A percentile compares a stretch with the other conserved stretches of the same genome.
Conservation (phyloP, 37 sponge, comb jelly and placozoan genomes). For the Aplysina aerophoba region DNA sequence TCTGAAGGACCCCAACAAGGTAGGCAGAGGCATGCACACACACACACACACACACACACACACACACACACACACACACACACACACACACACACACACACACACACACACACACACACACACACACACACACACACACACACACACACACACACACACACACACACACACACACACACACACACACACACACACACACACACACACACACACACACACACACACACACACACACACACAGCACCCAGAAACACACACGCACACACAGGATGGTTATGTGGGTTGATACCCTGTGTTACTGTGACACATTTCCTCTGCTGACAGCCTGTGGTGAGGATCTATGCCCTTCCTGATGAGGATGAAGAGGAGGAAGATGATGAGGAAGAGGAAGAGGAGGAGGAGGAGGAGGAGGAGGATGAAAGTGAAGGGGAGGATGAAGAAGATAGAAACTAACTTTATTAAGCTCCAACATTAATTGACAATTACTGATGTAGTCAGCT, state of each 20-base stretch:
- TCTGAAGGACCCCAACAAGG: constrained; percentile 95
- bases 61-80: constrained; percentile 17
- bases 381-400: constrained; percentile 28
- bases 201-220: constrained; percentile 67
- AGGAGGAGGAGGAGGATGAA: constrained; percentile 6
- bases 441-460: neutral
- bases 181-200: constrained; percentile 65
- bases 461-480: no score
- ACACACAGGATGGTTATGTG: neutral
- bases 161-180: neutral
- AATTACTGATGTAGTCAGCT: no score
- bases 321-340: constrained; percentile 73
- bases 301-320: no score
- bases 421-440: neutral
- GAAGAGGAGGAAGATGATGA: constrained; percentile 47
- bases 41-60: constrained; percentile 1
- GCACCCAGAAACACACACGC: constrained; percentile 5
- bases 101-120: constrained; percentile 64
- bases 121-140: constrained; percentile 49
- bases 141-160: constrained; percentile 30
- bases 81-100: constrained; percentile 56
- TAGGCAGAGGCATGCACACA: neutral
- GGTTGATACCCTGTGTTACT: no score
- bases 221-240: constrained; percentile 46
- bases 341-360: constrained; percentile 52